phyloP scores from a whole-genome alignment of 2,113 vertebrate species.

The Salvelinus alpinus region DNA sequence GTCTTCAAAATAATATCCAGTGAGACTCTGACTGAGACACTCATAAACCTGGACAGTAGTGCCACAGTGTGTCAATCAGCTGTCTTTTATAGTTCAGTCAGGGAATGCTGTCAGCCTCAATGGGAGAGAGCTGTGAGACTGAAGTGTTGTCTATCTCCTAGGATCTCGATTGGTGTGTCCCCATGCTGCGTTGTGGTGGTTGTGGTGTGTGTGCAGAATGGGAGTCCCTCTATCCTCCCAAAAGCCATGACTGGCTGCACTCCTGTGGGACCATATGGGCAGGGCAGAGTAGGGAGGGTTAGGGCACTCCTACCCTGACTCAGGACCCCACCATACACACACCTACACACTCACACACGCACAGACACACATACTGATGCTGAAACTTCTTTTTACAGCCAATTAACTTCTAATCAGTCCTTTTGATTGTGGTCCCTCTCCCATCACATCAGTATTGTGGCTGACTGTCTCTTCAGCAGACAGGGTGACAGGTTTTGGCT shows the following conservation, averaged over 20 bases:
- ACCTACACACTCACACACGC: constrained; percentile 5
- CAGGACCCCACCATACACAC: constrained; percentile 60
- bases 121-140: not conserved
- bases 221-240: constrained; percentile 48
- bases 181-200: constrained; percentile 61
- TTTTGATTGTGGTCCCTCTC: constrained; percentile 58
- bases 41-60: not conserved
- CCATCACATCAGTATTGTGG: constrained; percentile 49
- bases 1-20: not conserved
- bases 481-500: constrained; percentile 75
- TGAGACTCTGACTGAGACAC: not conserved
- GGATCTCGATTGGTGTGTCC: constrained; percentile 48
- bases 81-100: constrained; percentile 27
- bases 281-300: constrained; percentile 74
- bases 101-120: not conserved
- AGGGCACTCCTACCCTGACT: constrained; percentile 84
- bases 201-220: constrained; percentile 38
- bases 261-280: constrained; percentile 84
- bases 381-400: constrained; percentile 62
- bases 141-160: not conserved
- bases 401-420: constrained; percentile 93
- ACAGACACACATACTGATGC: constrained; percentile 45
- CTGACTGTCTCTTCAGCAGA: constrained; percentile 70
- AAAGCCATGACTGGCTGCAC: constrained; percentile 61
- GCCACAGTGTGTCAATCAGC: constrained; percentile 12